Evolutionary conservation across 2,888 invertebrate genomes (phyloP).

Genomic region (Glaucopsyche alexis): DNA sequence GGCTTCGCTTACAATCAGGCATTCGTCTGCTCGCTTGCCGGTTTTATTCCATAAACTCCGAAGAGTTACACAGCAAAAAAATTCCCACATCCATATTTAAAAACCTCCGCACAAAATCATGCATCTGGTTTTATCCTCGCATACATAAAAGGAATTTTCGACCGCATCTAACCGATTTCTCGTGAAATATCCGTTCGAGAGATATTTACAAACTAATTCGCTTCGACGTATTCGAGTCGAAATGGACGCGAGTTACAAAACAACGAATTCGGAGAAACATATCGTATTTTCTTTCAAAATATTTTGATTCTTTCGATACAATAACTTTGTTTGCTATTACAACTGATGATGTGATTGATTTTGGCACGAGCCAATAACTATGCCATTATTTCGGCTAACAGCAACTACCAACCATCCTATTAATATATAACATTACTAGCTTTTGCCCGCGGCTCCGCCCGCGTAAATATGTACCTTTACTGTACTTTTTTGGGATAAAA

Average conservation of each 20-base stretch:
- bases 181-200: neutral
- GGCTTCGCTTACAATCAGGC: too few species aligned
- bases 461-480: too few species aligned
- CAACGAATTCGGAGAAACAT: slow-evolving; percentile 46
- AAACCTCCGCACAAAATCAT: neutral
- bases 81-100: neutral
- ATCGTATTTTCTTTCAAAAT: slow-evolving; percentile 31
- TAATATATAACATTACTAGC: too few species aligned
- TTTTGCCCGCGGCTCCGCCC: too few species aligned
- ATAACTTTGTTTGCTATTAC: slow-evolving; percentile 1
- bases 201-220: slow-evolving; percentile 41
- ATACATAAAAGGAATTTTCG: slow-evolving; percentile 2
- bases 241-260: slow-evolving; percentile 64
- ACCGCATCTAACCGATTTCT: slow-evolving; percentile 17
- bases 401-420: too few species aligned
- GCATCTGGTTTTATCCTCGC: neutral
- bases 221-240: slow-evolving; percentile 54
- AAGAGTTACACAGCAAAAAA: neutral
- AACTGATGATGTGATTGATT: neutral
- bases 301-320: slow-evolving; percentile 31
- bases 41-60: neutral
- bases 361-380: neutral
- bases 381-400: neutral
- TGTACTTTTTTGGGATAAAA: too few species aligned
- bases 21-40: neutral